Percentiles rank a stretch among this genome's conserved stretches.
phyloP scores from a whole-genome alignment of 2,113 vertebrate species.

The Rattus norvegicus region GRCr8 NC_086021.1:132146501-132147000 shows the following conservation, averaged over 20 bases:
- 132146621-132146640: neutral
- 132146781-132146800: neutral
- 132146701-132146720: neutral
- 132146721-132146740: neutral
- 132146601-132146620: neutral
- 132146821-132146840: neutral
- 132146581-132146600: neutral
- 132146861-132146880: neutral
- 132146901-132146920: neutral
- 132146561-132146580: neutral
- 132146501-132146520: slow-evolving; percentile 26
- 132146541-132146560: neutral
- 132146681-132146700: neutral
- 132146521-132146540: neutral
- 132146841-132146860: neutral
- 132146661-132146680: rapidly evolving
- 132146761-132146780: neutral
- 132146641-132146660: neutral
- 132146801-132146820: neutral
- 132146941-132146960: neutral
- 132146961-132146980: neutral
- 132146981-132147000: neutral
- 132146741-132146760: neutral
- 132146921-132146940: neutral
- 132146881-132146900: neutral